Evolutionary conservation across 1,140 invertebrate species (phyloP).

Genomic region (Ditylenchus dipsaci): DNA sequence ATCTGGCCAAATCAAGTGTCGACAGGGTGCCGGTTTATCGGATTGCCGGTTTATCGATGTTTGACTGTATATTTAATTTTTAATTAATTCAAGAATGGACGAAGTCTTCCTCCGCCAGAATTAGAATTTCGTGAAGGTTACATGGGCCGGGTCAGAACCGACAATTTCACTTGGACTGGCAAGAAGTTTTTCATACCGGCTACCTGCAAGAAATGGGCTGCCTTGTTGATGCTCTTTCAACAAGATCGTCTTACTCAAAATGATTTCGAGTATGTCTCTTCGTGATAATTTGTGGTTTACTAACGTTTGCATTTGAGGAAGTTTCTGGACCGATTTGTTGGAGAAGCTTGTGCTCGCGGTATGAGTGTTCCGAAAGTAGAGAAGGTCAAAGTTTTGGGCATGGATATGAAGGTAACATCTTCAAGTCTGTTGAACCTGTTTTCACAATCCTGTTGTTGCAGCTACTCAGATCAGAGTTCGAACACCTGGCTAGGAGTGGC

Average conservation of each 20-base stretch:
- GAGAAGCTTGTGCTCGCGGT: background rate
- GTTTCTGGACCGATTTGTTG: background rate
- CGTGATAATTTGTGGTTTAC: background rate
- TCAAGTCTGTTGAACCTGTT: too few species aligned
- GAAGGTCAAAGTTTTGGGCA: background rate
- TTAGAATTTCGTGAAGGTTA: background rate
- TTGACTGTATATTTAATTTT: background rate
- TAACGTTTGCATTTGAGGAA: background rate
- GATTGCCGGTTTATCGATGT: too few species aligned
- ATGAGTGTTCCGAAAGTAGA: background rate
- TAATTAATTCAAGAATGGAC: slow-evolving; percentile 4
- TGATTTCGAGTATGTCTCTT: slow-evolving; percentile 5
- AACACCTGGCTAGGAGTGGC: background rate
- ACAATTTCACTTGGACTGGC: slow-evolving; percentile 4
- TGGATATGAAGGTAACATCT: background rate
- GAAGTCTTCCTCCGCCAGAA: slow-evolving; percentile 3
- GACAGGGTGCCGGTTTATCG: too few species aligned
- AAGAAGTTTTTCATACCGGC: background rate
- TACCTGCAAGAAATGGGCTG: background rate
- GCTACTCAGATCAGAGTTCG: background rate
- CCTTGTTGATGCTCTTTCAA: background rate
- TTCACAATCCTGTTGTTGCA: background rate
- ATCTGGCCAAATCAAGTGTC: too few species aligned
- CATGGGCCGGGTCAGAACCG: background rate
- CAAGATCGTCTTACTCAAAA: background rate